Base-by-base conservation (phyloP, 2,113 vertebrate species). In the Gallinago undulata region DNA sequence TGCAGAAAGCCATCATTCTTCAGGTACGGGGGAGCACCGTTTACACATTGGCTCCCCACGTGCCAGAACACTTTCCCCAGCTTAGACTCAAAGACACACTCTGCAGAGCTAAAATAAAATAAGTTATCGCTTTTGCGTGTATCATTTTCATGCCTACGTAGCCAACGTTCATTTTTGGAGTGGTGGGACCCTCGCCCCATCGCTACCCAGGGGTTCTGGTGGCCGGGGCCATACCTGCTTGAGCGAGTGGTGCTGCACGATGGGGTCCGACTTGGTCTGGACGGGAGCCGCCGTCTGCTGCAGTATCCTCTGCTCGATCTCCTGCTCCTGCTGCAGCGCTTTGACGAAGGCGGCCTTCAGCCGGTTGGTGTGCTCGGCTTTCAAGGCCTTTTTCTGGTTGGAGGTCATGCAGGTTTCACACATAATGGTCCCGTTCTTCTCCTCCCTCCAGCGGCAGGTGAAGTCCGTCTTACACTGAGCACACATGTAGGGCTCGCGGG, bases 311-410 rank as follows among this genome's bases (percentile, higher is more conserved):
- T 99, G 99, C 96, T 99, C 99, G 0, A 99, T 99, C 98, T 99
- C 99, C 97, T 99, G 99, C 97, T 99, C 99, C 92, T 99, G 99
- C 96, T 99, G 99, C 95, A 99, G 98, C 0, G 99, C 99, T 98
- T 99, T 99, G n/a, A 99, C 99, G 6, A 99, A 99, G 79, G 99
- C 99, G 1, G 99, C 99, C 98, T 99, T 99, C 96, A 99, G 98
- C 6, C 99, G 98, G 93, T 96, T 99, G 6, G 99, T 99, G 98
- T 99, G 99, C 97, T 99, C 99, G 1, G 99, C 99, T 97, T 99
- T 99, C 89, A 99, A 98, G 8, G 98, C 98, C 96, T 99, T 99
- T 97, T 99, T 99, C 98, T 99, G 99, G 96, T 99, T 99, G 63
- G 99, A 99, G 2, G 99, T 99, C 99, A 99, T 99, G 96, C 99